Percentiles rank a stretch among this genome's conserved stretches.
These are phyloP conservation scores for Tribolium freemani DNA, from an alignment of 2,888 invertebrate species.

Conservation along the genomic window DNA sequence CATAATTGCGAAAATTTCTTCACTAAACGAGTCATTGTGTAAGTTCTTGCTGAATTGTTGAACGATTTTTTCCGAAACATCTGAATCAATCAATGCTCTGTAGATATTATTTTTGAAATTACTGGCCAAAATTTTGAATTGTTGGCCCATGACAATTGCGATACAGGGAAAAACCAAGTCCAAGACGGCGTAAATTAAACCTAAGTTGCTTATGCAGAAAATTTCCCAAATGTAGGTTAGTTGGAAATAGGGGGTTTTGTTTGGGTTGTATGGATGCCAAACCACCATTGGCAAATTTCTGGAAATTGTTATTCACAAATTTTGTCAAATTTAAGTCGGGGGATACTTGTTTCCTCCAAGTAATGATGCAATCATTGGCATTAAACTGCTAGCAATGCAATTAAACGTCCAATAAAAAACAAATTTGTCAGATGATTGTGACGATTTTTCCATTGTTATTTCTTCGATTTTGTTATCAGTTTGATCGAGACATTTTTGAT, in stretches of 20 bases:
- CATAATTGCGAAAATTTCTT: neutral
- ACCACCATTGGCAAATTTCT: constrained; percentile 13
- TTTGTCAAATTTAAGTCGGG: neutral
- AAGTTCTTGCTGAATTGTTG: neutral
- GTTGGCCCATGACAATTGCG: neutral
- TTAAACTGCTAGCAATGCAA: constrained; percentile 4
- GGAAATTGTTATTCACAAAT: neutral
- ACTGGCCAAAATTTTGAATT: constrained; percentile 22
- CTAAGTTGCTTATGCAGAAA: constrained; percentile 2
- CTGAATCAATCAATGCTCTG: neutral
- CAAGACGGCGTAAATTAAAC: constrained; percentile 15
- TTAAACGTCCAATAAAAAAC: constrained; percentile 13
- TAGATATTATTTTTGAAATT: constrained; percentile 15
- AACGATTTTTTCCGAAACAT: neutral
- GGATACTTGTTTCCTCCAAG: neutral
- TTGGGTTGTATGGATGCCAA: constrained; percentile 12
- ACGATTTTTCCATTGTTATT: constrained; percentile 1
- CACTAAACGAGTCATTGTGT: neutral
- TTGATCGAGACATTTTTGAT: neutral
- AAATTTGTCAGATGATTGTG: constrained; percentile 10
- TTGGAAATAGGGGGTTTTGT: neutral
- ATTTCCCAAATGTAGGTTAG: constrained; percentile 16
- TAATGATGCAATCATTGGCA: constrained; percentile 5
- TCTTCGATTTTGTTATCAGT: constrained; percentile 14
- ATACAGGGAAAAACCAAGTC: constrained; percentile 26